Evolutionary conservation across 2,797 vertebrate species (phyloP), one percentile per base, ranked within the genome.

Genomic region (Lateolabrax maculatus): DNA sequence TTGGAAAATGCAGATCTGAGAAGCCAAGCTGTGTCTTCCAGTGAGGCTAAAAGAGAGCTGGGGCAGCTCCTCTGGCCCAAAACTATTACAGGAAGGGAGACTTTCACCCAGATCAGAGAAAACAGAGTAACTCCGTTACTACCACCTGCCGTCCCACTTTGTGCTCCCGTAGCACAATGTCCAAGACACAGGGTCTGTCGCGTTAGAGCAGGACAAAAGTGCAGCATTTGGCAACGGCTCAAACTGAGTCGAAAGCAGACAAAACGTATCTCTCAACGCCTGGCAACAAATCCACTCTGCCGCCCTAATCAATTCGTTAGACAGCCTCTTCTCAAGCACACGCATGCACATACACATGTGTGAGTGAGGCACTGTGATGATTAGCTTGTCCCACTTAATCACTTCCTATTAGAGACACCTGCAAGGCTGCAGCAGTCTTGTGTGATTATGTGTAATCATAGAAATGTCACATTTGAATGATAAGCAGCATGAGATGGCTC

Each of bases 341-440:
- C 21, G 51, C 29, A 53, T 7, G 21, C 82, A 56, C 56, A 79
- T 39, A 62, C 51, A 75, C 61, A 67, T 53, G 64, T 1, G 16
- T 1, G 55, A 53, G 57, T 9, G n/a, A 71, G 60, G 72, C 75
- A 6, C 68, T 11, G 71, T 21, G 25, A 86, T 91, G 89, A 94
- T 94, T 92, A 92, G 87, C 91, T 86, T 83, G 90, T 93, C 84
- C 86, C 70, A 81, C 88, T 92, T 92, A 93, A 95, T 94, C 90
- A 90, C 84, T 84, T 84, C 79, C 82, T 86, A 91, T 91, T 84
- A 89, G 77, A 90, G 84, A 81, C 90, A 92, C 90, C 90, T 91
- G 90, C 80, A 64, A 86, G 85, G 87, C 61, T 84, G 83, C 87
- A 66, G 82, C 68, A 75, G 85, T 76, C 81, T 85, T 36, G 73